phyloP scores from a whole-genome alignment of 2,888 invertebrate genomes.

The Amphipoea oculea region DNA sequence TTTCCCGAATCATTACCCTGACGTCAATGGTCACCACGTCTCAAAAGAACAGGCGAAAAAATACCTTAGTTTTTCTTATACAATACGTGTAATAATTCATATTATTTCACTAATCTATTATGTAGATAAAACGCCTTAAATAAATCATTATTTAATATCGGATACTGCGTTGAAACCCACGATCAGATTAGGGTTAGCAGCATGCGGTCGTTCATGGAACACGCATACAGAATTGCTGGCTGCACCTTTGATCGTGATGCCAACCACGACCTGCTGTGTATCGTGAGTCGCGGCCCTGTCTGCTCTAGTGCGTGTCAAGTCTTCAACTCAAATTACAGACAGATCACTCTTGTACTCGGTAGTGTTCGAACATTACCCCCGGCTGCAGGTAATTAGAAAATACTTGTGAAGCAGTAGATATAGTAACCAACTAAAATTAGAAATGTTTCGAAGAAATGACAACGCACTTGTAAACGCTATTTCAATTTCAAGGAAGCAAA shows the following conservation, averaged over 20 bases:
- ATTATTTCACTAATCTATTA: neutral
- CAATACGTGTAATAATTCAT: neutral
- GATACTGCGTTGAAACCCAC: constrained; percentile 15
- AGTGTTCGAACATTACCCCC: constrained; percentile 37
- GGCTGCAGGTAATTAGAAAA: constrained; percentile 42
- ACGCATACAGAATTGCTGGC: constrained; percentile 44
- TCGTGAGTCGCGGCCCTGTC: constrained; percentile 36
- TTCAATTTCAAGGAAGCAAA: constrained; percentile 81
- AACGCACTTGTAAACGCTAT: constrained; percentile 75
- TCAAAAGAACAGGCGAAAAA: constrained; percentile 1
- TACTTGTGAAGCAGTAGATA: constrained; percentile 32
- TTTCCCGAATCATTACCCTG: neutral
- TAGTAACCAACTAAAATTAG: constrained; percentile 58
- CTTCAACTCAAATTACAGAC: constrained; percentile 48
- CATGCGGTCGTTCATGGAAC: constrained; percentile 34
- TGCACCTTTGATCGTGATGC: constrained; percentile 43
- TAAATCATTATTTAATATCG: constrained; percentile 24
- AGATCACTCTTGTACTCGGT: constrained; percentile 17
- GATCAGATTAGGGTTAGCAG: constrained; percentile 31
- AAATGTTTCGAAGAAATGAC: constrained; percentile 67
- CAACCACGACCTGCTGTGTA: constrained; percentile 35
- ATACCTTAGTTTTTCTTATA: neutral
- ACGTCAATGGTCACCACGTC: neutral
- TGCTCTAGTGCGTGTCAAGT: constrained; percentile 27
- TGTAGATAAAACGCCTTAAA: neutral